Evolutionary conservation across 2,113 vertebrate species (phyloP).

Genomic region (Scomber colias): DNA sequence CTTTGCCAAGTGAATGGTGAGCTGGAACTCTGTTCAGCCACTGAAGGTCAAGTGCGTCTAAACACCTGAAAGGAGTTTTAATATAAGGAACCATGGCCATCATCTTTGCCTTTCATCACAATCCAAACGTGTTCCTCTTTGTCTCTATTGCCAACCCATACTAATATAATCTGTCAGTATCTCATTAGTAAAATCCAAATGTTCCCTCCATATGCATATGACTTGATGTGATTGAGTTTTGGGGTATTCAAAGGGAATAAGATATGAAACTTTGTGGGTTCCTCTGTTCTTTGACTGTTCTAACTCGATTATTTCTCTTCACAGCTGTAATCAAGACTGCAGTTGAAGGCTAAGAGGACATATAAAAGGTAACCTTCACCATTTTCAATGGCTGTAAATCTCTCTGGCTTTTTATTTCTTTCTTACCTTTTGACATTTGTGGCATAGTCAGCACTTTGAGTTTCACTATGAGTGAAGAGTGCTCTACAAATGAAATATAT

Average conservation of each 20-base stretch:
- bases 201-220: not conserved
- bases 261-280: not conserved
- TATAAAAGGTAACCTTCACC: conserved; percentile 29
- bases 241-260: not conserved
- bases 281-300: not conserved
- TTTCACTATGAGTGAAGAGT: no score
- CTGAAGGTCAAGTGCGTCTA: conserved; percentile 28
- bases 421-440: conserved; percentile 10
- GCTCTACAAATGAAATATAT: no score
- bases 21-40: not conserved
- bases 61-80: conserved; percentile 2
- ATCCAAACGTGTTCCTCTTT: not conserved
- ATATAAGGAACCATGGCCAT: not conserved
- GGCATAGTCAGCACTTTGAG: not conserved
- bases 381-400: not conserved
- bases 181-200: not conserved
- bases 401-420: not conserved
- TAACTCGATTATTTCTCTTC: conserved; percentile 34
- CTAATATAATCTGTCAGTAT: not conserved
- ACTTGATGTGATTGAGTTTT: not conserved
- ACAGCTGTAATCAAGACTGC: conserved; percentile 14
- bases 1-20: not conserved
- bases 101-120: not conserved
- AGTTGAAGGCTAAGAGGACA: not conserved
- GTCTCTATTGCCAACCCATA: not conserved